A percentile compares a stretch with the other conserved stretches of the same genome.
Conservation (phyloP, 2,113 vertebrate species). For the Centropristis striata region DNA sequence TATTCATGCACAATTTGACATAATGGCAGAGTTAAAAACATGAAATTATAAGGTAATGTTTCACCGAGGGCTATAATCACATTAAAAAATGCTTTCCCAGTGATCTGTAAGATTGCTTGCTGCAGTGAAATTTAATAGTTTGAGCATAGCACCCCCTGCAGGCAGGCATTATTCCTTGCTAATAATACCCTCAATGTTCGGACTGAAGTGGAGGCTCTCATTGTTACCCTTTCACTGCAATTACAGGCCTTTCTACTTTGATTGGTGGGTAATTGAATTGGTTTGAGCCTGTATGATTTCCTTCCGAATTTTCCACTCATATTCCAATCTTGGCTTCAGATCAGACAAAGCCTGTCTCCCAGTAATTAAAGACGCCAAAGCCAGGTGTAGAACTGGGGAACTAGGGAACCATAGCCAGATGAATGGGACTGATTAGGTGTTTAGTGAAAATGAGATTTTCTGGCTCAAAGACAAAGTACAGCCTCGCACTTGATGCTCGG, state of each 20-base stretch:
- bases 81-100: conserved; percentile 58
- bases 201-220: conserved; percentile 62
- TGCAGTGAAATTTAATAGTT: conserved; percentile 78
- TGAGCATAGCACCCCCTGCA: conserved; percentile 89
- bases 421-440: conserved; percentile 89
- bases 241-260: conserved; percentile 88
- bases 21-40: conserved; percentile 75
- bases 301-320: conserved; percentile 83
- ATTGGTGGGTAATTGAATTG: conserved; percentile 89
- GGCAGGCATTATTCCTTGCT: conserved; percentile 77
- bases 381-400: conserved; percentile 80
- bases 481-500: conserved; percentile 73
- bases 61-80: conserved; percentile 69
- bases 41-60: conserved; percentile 76
- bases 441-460: conserved; percentile 85
- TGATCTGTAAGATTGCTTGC: conserved; percentile 58
- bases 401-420: conserved; percentile 80
- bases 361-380: conserved; percentile 87
- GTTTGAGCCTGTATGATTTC: conserved; percentile 86
- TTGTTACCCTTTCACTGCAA: conserved; percentile 84
- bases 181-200: conserved; percentile 62
- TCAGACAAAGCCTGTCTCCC: conserved; percentile 82
- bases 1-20: conserved; percentile 72
- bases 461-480: conserved; percentile 82
- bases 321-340: conserved; percentile 83